Conservation (phyloP, 2,888 invertebrate genomes). For the Phlogophora meticulosa region DNA sequence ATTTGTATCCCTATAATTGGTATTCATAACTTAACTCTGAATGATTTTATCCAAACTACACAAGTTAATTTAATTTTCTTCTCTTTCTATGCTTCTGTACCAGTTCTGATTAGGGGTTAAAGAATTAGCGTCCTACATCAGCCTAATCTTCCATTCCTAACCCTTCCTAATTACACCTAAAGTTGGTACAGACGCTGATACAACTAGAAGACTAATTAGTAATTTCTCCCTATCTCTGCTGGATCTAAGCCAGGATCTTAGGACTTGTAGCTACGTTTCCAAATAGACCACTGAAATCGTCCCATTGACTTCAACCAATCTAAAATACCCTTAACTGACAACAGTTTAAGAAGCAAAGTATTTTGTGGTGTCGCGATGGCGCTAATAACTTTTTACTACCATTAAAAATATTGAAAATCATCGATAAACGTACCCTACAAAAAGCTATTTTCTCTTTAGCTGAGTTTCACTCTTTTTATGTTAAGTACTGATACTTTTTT, state of each 20-base stretch:
- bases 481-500: conserved; percentile 43
- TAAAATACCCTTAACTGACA: conserved; percentile 1
- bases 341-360: conserved; percentile 4
- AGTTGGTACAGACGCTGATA: conserved; percentile 29
- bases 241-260: conserved; percentile 38
- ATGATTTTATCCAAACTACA: background rate
- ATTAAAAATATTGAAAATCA: conserved; percentile 60
- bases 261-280: conserved; percentile 9
- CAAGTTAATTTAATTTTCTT: background rate
- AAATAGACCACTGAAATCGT: conserved; percentile 15
- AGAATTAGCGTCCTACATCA: conserved; percentile 35
- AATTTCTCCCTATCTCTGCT: conserved; percentile 36
- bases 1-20: background rate
- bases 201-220: conserved; percentile 46
- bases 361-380: conserved; percentile 32
- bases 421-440: conserved; percentile 32
- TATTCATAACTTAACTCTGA: background rate
- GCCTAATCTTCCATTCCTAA: conserved; percentile 33
- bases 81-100: conserved; percentile 2
- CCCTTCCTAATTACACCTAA: conserved; percentile 36
- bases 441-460: conserved; percentile 58
- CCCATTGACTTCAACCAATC: conserved; percentile 1
- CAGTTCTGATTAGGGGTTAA: conserved; percentile 23
- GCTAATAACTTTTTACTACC: conserved; percentile 51
- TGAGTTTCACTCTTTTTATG: conserved; percentile 49